A percentile compares a stretch with the other conserved stretches of the same genome.
These are phyloP conservation scores for Lutraria rhynchaena DNA, from an alignment of 1,140 invertebrate species.

Conservation along the genomic window DNA sequence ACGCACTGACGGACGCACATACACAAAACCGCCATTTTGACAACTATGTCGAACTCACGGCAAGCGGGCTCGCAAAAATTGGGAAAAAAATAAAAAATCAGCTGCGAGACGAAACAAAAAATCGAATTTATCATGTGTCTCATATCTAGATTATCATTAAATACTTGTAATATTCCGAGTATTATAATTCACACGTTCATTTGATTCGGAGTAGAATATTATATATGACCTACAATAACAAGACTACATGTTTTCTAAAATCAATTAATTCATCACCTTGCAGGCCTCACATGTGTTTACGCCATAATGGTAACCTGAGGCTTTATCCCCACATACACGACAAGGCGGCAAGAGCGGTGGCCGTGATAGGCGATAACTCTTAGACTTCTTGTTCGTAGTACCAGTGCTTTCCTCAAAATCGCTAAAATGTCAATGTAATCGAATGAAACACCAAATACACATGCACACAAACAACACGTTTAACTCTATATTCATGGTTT, in stretches of 20 bases:
- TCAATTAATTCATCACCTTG: slow-evolving; percentile 66
- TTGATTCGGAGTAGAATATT: background rate
- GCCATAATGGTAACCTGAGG: slow-evolving; percentile 83
- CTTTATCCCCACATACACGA: slow-evolving; percentile 81
- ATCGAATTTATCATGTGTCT: no score
- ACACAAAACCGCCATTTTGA: no score
- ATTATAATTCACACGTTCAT: background rate
- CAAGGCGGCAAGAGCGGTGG: slow-evolving; percentile 73
- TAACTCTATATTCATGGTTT: background rate
- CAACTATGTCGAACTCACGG: no score
- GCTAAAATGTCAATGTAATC: background rate
- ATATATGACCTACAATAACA: background rate
- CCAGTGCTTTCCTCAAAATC: background rate
- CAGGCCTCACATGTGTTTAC: slow-evolving; percentile 82
- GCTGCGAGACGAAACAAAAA: no score
- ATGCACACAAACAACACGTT: background rate
- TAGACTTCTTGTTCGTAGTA: slow-evolving; percentile 13
- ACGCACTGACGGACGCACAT: no score
- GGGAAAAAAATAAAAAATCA: no score
- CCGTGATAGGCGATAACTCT: background rate
- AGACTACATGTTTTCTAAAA: no score
- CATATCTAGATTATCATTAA: background rate
- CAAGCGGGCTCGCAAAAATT: no score
- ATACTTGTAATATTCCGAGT: background rate
- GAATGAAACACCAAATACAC: background rate